phyloP scores from a whole-genome alignment of 2,113 vertebrate genomes.

The Myotis yumanensis region DNA sequence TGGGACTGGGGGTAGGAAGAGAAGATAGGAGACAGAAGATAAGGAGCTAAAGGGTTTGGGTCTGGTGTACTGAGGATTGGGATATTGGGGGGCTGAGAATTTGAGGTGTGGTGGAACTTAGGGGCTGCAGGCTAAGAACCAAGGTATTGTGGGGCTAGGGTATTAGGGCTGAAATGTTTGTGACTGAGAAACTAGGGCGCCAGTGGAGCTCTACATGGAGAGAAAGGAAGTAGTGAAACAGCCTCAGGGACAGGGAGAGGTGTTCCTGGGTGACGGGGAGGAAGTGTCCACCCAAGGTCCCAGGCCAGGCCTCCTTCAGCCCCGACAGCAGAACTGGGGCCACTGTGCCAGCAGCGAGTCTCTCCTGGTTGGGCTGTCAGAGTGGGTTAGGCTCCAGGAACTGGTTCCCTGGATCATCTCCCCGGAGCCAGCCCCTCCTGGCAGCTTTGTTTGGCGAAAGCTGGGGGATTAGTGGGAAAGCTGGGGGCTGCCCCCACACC shows the following conservation, averaged over 20 bases:
- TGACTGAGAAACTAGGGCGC: not conserved
- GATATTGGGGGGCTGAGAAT: not conserved
- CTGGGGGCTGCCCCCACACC: conserved; percentile 74
- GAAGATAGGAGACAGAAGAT: not conserved
- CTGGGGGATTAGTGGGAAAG: conserved; percentile 78
- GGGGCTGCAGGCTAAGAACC: not conserved
- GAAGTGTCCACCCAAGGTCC: not conserved
- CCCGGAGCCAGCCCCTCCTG: conserved; percentile 75
- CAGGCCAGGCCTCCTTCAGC: not conserved
- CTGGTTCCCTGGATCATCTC: conserved; percentile 79
- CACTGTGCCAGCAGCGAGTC: not conserved
- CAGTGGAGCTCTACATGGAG: not conserved
- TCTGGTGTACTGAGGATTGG: not conserved
- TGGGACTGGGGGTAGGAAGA: not conserved
- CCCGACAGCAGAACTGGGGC: not conserved
- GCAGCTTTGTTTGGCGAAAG: conserved; percentile 80
- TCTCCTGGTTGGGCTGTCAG: conserved; percentile 77
- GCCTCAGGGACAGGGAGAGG: not conserved
- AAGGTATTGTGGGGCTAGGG: not conserved
- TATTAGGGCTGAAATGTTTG: not conserved
- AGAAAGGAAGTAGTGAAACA: not conserved
- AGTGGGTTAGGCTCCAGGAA: conserved; percentile 74
- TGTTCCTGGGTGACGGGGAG: not conserved
- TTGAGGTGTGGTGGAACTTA: not conserved
- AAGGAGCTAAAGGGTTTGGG: not conserved